Conservation (phyloP, 2,888 invertebrate genomes). For the Lathronympha strigana region DNA sequence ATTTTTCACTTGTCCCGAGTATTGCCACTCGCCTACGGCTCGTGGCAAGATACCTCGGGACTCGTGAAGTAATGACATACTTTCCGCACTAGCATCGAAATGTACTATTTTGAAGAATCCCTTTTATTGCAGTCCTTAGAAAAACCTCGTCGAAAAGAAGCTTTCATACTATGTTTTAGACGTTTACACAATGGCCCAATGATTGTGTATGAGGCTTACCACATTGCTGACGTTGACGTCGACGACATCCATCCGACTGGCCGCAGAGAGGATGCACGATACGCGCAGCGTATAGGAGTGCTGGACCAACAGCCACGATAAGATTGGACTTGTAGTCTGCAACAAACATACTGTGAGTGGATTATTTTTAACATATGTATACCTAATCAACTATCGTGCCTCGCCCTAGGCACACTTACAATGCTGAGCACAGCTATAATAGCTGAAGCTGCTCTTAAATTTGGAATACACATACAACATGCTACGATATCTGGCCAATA, state of each 20-base stretch:
- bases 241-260: slow-evolving; percentile 56
- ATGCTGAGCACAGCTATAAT: slow-evolving; percentile 69
- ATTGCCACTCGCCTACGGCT: no score
- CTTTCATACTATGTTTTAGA: no score
- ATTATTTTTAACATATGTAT: neutral
- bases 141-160: no score
- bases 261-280: slow-evolving; percentile 57
- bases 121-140: no score
- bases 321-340: slow-evolving; percentile 65
- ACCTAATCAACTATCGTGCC: neutral
- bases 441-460: slow-evolving; percentile 61
- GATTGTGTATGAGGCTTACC: slow-evolving; percentile 51
- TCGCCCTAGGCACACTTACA: slow-evolving; percentile 57
- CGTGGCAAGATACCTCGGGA: no score
- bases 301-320: slow-evolving; percentile 64
- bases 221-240: slow-evolving; percentile 65
- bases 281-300: slow-evolving; percentile 65
- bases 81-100: no score
- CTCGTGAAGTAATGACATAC: no score
- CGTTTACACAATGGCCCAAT: neutral
- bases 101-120: no score
- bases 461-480: slow-evolving; percentile 62
- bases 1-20: no score
- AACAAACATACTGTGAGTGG: neutral
- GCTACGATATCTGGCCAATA: slow-evolving; percentile 47